These are phyloP conservation scores for Odiellus spinosus DNA, from an alignment of 2,888 invertebrate genomes.

Conservation along the genomic window DNA sequence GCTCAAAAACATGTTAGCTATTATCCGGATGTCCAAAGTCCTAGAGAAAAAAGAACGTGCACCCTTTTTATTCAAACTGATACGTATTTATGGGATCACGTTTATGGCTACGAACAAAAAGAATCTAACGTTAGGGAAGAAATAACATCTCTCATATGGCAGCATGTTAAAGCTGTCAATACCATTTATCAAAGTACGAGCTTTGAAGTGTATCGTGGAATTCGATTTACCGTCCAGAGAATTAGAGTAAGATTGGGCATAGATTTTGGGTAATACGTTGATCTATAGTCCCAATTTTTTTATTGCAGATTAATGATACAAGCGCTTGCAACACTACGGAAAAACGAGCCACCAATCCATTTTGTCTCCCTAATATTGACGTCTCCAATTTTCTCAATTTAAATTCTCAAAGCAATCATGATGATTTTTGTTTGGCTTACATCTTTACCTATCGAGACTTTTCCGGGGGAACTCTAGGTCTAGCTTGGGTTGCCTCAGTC, in stretches of 20 bases:
- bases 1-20: slow-evolving; percentile 9
- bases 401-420: slow-evolving; percentile 91
- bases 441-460: slow-evolving; percentile 97
- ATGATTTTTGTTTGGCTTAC: slow-evolving; percentile 97
- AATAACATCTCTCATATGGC: slow-evolving; percentile 89
- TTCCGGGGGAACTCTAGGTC: slow-evolving; percentile 89
- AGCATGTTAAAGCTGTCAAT: slow-evolving; percentile 96
- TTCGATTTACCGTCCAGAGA: slow-evolving; percentile 88
- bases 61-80: slow-evolving; percentile 95
- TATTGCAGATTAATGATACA: slow-evolving; percentile 72
- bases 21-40: not conserved
- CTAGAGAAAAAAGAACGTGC: slow-evolving; percentile 55
- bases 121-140: slow-evolving; percentile 83
- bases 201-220: slow-evolving; percentile 89
- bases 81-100: slow-evolving; percentile 91
- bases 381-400: slow-evolving; percentile 97
- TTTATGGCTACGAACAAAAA: slow-evolving; percentile 39
- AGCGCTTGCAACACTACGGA: slow-evolving; percentile 48
- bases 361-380: slow-evolving; percentile 92
- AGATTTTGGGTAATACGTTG: too few relatives aligned
- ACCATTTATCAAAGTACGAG: slow-evolving; percentile 88
- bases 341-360: slow-evolving; percentile 44
- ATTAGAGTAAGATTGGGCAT: slow-evolving; percentile 51
- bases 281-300: too few relatives aligned
- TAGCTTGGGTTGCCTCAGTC: slow-evolving; percentile 98